These are phyloP conservation scores for Taenioides sp. DNA, from an alignment of 2,797 vertebrate species.

Conservation along the genomic window DNA sequence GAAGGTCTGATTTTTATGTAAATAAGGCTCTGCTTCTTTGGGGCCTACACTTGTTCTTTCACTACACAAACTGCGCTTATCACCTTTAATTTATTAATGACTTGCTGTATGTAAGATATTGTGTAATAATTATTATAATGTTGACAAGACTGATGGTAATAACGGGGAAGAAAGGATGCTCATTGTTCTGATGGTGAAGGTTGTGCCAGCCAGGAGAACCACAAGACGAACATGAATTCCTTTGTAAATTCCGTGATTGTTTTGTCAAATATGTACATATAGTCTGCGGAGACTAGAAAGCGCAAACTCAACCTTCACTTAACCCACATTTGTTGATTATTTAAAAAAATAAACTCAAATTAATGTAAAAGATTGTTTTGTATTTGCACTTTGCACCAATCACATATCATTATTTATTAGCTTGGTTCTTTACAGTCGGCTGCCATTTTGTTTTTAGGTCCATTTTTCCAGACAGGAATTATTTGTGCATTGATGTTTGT, in stretches of 20 bases:
- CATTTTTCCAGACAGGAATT: conserved; percentile 88
- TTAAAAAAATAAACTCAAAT: conserved; percentile 67
- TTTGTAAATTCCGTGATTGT: conserved; percentile 99
- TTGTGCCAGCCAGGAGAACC: conserved; percentile 62
- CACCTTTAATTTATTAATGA: conserved; percentile 84
- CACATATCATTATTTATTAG: conserved; percentile 99
- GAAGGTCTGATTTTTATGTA: conserved; percentile 66
- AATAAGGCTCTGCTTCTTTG: conserved; percentile 65
- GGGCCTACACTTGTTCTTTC: conserved; percentile 63
- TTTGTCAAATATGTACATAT: conserved; percentile 99
- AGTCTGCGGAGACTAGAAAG: conserved; percentile 81
- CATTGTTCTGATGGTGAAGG: conserved; percentile 53
- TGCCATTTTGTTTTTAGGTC: conserved; percentile 71
- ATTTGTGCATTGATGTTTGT: conserved; percentile 98
- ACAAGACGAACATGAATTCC: conserved; percentile 84
- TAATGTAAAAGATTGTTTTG: conserved; percentile 90
- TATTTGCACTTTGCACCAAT: conserved; percentile 98
- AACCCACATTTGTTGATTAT: conserved; percentile 88
- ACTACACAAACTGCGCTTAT: conserved; percentile 77
- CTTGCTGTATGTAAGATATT: conserved; percentile 84
- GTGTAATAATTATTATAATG: conserved; percentile 81
- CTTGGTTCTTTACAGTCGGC: conserved; percentile 77
- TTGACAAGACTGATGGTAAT: conserved; percentile 61
- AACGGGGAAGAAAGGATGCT: conserved; percentile 55
- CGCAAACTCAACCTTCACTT: conserved; percentile 88